phyloP scores from a whole-genome alignment of 2,113 vertebrate genomes.

The Spheniscus mendiculus region DNA sequence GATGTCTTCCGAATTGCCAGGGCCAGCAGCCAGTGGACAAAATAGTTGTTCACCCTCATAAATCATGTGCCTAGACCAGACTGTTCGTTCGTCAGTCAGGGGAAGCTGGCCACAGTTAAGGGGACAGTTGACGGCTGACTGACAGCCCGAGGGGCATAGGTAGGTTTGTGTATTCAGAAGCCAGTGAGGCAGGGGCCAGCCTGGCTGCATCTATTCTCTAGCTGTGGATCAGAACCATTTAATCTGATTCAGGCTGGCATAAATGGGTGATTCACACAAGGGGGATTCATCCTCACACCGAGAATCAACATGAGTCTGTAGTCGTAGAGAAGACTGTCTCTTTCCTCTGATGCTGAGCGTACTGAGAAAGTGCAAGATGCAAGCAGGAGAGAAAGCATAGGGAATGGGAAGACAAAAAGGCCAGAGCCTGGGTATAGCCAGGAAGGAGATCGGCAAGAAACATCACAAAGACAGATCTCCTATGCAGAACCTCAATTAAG shows the following conservation, averaged over 20 bases:
- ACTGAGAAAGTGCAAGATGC: not conserved
- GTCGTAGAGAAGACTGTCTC: not conserved
- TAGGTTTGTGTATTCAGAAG: not conserved
- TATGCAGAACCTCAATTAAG: not conserved
- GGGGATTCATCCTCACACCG: not conserved
- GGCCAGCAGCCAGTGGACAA: not conserved
- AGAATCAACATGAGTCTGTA: not conserved
- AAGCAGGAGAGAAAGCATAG: not conserved
- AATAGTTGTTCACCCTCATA: not conserved
- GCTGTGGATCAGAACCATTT: not conserved
- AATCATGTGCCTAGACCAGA: not conserved
- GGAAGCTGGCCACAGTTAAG: not conserved
- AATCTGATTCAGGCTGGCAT: not conserved
- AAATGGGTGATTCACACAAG: not conserved
- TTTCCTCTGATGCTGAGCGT: fast-evolving
- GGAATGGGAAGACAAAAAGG: not conserved
- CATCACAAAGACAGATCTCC: not conserved
- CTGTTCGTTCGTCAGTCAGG: not conserved
- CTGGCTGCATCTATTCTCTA: not conserved
- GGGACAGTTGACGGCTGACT: not conserved
- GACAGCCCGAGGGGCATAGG: not conserved
- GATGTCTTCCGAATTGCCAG: not conserved
- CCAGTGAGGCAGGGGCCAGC: not conserved
- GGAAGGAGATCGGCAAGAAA: not conserved
- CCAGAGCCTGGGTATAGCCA: not conserved